Evolutionary conservation across 2,888 invertebrate species (phyloP).

Genomic region (Lithophane leautieri): DNA sequence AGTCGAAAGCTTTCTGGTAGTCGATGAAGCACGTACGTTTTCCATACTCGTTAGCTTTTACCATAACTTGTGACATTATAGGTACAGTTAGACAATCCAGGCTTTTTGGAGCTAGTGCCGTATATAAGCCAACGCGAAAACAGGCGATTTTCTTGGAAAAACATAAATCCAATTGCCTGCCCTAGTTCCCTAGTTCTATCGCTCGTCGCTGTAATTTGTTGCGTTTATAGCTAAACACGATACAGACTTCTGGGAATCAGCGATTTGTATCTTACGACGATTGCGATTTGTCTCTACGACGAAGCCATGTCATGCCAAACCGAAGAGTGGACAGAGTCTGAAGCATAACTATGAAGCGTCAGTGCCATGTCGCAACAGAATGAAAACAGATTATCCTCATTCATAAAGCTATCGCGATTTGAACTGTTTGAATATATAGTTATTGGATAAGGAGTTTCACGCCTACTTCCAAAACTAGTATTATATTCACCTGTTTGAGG

Average conservation of each 20-base stretch:
- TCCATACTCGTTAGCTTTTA: too few species aligned
- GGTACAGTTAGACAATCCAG: not conserved
- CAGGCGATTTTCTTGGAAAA: not conserved
- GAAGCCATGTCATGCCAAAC: not conserved
- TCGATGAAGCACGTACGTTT: too few species aligned
- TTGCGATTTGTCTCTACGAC: too few species aligned
- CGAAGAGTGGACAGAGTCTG: not conserved
- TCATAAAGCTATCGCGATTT: not conserved
- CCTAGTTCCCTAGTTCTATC: not conserved
- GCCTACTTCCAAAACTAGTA: not conserved
- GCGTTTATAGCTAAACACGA: constrained; percentile 1
- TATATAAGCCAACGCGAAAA: not conserved
- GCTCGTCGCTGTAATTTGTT: not conserved
- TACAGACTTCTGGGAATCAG: not conserved
- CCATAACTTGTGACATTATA: too few species aligned
- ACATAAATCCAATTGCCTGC: not conserved
- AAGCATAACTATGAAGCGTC: not conserved
- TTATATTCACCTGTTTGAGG: not conserved
- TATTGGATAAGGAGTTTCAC: not conserved
- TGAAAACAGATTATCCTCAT: not conserved
- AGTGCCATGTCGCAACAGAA: not conserved
- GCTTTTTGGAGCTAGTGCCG: not conserved
- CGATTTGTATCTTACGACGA: not conserved
- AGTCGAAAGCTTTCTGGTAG: too few species aligned
- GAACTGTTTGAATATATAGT: not conserved